phyloP scores from a whole-genome alignment of 2,797 vertebrate genomes.

The Poecilia gillii region DNA sequence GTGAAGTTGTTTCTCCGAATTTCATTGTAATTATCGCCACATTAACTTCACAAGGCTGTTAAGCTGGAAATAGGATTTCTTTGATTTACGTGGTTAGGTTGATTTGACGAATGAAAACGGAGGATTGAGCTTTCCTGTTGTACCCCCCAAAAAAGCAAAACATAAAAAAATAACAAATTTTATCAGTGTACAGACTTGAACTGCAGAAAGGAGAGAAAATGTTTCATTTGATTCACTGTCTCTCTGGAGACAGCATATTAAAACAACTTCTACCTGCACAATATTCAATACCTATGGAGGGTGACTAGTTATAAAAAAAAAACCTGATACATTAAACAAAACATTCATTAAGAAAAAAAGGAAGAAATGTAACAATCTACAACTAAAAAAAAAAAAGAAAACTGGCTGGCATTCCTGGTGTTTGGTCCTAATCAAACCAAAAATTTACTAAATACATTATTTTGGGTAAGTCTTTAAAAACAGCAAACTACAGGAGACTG shows the following conservation, averaged over 20 bases:
- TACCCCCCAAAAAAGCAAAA: neutral
- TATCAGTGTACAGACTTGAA: neutral
- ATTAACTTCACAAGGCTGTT: constrained; percentile 21
- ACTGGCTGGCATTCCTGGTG: neutral
- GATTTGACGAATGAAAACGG: neutral
- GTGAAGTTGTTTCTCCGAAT: constrained; percentile 21
- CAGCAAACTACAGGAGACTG: neutral
- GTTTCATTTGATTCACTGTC: neutral
- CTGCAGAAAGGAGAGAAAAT: neutral
- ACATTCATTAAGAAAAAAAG: neutral
- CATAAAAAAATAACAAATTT: neutral
- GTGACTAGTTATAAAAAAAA: neutral
- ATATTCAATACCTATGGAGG: neutral
- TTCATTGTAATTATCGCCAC: constrained; percentile 18
- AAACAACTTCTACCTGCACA: neutral
- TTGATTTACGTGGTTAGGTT: neutral
- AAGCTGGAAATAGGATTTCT: constrained; percentile 1
- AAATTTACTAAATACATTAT: neutral
- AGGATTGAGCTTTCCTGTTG: neutral
- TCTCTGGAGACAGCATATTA: neutral
- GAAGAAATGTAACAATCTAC: neutral
- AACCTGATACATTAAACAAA: neutral
- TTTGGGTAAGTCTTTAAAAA: neutral
- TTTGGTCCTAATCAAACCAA: neutral
- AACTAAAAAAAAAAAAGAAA: neutral